phyloP scores from a whole-genome alignment of 2,113 vertebrate species.

The Zosterops japonicus region DNA sequence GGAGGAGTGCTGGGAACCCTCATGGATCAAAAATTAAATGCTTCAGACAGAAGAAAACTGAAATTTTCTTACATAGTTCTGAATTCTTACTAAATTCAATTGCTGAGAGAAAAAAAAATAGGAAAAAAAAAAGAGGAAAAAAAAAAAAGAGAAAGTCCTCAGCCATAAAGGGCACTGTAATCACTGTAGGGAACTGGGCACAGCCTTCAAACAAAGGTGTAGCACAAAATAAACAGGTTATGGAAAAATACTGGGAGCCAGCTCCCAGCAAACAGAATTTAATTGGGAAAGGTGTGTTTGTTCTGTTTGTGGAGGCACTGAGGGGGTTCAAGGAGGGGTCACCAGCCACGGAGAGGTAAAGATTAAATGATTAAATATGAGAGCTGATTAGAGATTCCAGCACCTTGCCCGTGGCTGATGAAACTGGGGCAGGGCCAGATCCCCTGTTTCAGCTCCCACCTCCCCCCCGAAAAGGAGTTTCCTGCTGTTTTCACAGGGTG shows the following conservation, averaged over 20 bases:
- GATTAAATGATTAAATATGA: not conserved
- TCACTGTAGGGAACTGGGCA: not conserved
- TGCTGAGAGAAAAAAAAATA: not conserved
- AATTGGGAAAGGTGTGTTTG: accelerated
- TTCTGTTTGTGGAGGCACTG: accelerated
- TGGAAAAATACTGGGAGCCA: not conserved
- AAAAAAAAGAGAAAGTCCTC: accelerated
- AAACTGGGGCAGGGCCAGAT: too few relatives aligned
- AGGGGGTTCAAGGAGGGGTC: not conserved
- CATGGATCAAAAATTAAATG: not conserved
- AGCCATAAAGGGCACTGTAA: not conserved
- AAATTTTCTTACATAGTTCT: not conserved
- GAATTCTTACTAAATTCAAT: not conserved
- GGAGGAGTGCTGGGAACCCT: not conserved
- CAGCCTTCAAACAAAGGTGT: not conserved
- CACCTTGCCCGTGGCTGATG: accelerated
- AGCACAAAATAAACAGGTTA: not conserved
- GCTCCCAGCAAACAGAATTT: not conserved
- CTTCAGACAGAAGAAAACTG: not conserved
- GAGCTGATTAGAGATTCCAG: not conserved
- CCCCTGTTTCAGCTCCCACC: not conserved
- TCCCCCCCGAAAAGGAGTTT: not conserved
- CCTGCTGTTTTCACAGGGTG: not conserved
- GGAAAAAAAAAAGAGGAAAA: too few relatives aligned
- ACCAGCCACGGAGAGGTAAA: not conserved